A percentile compares a stretch with the other conserved stretches of the same genome.
phyloP scores from a whole-genome alignment of 1,140 invertebrate genomes.

The Philopotamus ludificatus region DNA sequence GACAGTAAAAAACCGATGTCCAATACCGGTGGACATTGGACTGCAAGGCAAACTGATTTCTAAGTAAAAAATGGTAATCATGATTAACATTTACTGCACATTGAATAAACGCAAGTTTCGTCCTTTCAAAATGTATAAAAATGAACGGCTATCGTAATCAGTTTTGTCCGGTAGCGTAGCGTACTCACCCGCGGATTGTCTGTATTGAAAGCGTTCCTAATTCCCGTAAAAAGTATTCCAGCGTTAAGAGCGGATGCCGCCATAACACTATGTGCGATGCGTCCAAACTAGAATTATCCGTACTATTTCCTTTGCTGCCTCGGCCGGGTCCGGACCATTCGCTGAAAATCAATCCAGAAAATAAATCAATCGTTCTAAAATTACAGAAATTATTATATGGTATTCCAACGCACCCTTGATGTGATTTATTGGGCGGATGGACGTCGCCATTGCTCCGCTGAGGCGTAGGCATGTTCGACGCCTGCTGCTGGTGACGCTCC shows the following conservation, averaged over 20 bases:
- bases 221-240: constrained; percentile 83
- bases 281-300: constrained; percentile 19
- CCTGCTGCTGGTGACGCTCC: constrained; percentile 10
- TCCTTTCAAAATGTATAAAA: too few relatives aligned
- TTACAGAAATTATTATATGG: not conserved
- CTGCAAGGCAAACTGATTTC: too few relatives aligned
- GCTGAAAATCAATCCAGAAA: constrained; percentile 21
- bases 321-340: constrained; percentile 37
- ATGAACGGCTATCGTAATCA: too few relatives aligned
- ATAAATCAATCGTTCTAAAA: not conserved
- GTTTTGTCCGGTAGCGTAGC: too few relatives aligned
- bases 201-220: constrained; percentile 59
- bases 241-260: constrained; percentile 78
- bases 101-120: too few relatives aligned
- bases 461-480: constrained; percentile 31
- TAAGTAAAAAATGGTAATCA: too few relatives aligned
- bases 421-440: constrained; percentile 21
- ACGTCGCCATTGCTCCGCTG: constrained; percentile 47
- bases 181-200: constrained; percentile 43
- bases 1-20: too few relatives aligned
- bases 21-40: too few relatives aligned
- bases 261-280: constrained; percentile 75
- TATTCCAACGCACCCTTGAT: constrained; percentile 20
- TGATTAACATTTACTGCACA: too few relatives aligned
- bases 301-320: constrained; percentile 12